Evolutionary conservation across 2,888 invertebrate genomes (phyloP), one percentile per base, ranked within the genome.

Genomic region (Melitaea athalia): DNA sequence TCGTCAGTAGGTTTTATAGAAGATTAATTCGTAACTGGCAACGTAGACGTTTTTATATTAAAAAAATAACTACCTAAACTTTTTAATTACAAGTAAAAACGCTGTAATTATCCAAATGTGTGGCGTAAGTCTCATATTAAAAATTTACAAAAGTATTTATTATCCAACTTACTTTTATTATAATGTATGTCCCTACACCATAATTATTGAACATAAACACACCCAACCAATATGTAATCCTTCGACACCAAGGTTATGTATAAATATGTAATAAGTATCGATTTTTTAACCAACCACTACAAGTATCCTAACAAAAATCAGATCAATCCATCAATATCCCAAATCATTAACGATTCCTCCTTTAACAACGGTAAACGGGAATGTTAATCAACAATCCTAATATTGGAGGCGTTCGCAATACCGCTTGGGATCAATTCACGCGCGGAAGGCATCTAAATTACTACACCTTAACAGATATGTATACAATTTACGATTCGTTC

Each of bases 301-400:
- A 31, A 10, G 11, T 31, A 14, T 31, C 31, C 6, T 31, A 12
- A 24, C 24, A 50, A 50, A n/a, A 55, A 55, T 55, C 12, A 38
- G 38, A 33, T 38, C 31, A 38, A 60, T 50, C 15, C 38, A 61
- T 67, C 55, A 62, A 62, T 62, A 38, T 55, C 24, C 33, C 53
- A 17, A 64, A 68, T 50, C n/a, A 50, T 33, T n/a, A 53, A 55
- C 45, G n/a, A 68, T 59, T 53, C 45, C 42, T 64, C 55, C 59
- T 60, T 67, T 67, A 62, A 38, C 24, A 61, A 38, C 42, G 24
- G 55, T 57, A 64, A 64, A 62, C 62, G 64, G 64, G 68, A 72
- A 52, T 61, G 66, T 72, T 72, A 70, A 72, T 72, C 66, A 72
- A 63, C 68, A 57, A 57, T 61, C 61, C 62, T 65, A 67, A 70